Evolutionary conservation across 2,888 invertebrate species (phyloP).

Genomic region (Pollenia griseotomentosa): DNA sequence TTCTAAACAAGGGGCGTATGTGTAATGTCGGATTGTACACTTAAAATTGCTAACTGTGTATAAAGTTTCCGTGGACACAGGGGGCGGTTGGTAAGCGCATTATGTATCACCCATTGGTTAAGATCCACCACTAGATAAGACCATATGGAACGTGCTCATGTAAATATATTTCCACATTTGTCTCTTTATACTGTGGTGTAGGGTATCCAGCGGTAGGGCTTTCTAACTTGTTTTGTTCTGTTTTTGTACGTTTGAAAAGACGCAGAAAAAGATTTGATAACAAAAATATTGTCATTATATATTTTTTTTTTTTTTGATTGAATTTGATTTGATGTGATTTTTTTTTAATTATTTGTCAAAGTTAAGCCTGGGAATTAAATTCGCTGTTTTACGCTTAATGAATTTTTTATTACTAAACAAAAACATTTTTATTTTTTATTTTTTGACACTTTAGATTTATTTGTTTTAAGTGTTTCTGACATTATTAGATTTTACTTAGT

Average conservation of each 20-base stretch:
- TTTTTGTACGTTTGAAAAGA: background rate
- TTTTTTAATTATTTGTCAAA: slow-evolving; percentile 5
- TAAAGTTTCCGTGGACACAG: too few species aligned
- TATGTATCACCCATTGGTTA: too few species aligned
- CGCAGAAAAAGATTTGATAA: background rate
- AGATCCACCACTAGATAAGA: too few species aligned
- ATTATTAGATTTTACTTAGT: slow-evolving; percentile 59
- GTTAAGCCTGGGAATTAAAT: slow-evolving; percentile 63
- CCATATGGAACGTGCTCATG: too few species aligned
- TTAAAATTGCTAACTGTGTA: too few species aligned
- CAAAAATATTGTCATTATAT: slow-evolving; percentile 52
- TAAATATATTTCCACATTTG: too few species aligned
- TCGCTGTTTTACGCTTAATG: slow-evolving; percentile 58
- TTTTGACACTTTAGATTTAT: slow-evolving; percentile 56
- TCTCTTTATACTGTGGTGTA: too few species aligned
- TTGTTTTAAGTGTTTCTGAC: slow-evolving; percentile 57
- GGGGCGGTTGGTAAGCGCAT: too few species aligned
- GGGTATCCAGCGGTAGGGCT: background rate
- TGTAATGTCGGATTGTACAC: too few species aligned
- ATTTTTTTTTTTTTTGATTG: slow-evolving; percentile 19
- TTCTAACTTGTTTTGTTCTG: slow-evolving; percentile 4
- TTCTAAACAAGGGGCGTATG: too few species aligned
- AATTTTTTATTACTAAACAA: slow-evolving; percentile 64
- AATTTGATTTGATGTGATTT: slow-evolving; percentile 33
- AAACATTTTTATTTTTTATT: background rate